Conservation (phyloP, 2,113 vertebrate species). For the Leucopsar rothschildi region DNA sequence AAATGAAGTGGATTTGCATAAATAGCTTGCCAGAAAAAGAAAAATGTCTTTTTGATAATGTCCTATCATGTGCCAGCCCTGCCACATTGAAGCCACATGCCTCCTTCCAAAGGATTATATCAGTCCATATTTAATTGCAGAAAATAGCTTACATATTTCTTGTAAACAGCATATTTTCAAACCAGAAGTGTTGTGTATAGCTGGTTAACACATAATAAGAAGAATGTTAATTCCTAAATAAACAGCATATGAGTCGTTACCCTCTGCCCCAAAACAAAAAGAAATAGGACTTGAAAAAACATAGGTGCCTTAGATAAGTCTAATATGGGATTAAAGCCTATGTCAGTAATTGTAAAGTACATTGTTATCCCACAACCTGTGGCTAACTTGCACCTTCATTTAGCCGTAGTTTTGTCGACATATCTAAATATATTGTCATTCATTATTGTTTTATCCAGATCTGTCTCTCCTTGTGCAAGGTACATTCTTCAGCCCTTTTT, state of each 20-base stretch:
- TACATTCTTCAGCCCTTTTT: not conserved
- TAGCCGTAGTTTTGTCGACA: accelerated
- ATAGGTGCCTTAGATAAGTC: not conserved
- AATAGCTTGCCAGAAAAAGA: not conserved
- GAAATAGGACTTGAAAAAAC: not conserved
- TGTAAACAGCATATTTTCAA: constrained; percentile 60
- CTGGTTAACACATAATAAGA: constrained; percentile 41
- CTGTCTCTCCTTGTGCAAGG: not conserved
- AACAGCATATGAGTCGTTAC: constrained; percentile 20
- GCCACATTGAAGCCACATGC: constrained; percentile 34
- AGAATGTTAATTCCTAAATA: constrained; percentile 28
- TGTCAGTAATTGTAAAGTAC: not conserved
- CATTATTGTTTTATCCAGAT: not conserved
- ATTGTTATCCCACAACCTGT: not conserved
- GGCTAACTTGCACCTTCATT: not conserved
- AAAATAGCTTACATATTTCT: constrained; percentile 40
- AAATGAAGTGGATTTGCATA: not conserved
- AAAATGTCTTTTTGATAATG: not conserved
- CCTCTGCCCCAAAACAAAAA: not conserved
- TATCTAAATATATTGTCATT: not conserved
- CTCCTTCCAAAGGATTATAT: constrained; percentile 30
- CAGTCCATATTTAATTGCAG: constrained; percentile 31
- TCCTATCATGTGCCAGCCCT: not conserved
- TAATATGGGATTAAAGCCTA: not conserved
- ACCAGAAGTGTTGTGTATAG: constrained; percentile 47